Evolutionary conservation across 2,797 vertebrate genomes (phyloP), one percentile per base, ranked within the genome.

Genomic region (Paratrypauchen microcephalus): DNA sequence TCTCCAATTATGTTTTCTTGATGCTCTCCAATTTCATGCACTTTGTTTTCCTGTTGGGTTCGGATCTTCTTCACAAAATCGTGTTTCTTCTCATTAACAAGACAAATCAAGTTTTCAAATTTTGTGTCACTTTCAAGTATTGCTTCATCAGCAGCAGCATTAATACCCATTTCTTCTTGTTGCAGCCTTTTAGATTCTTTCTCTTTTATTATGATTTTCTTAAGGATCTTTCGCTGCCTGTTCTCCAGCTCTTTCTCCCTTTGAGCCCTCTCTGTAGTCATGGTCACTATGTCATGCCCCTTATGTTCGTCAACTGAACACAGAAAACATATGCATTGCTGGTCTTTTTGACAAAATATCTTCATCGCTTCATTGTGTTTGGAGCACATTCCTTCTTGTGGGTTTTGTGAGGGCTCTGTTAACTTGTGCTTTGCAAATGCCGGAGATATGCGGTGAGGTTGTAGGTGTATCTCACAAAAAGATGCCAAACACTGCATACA

Each of bases 401-500:
- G 41, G 13, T 64, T 48, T 26, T 26, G 19, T 2, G 5, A 23
- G 6, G 32, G 32, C 2, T 36, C n/a, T 4, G 19, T 41, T 11
- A 64, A 26, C 16, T 23, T 21, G 61, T 63, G 61, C 23, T 24
- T 63, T 7, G 6, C n/a, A 47, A 64, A 26, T 7, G 15, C 39
- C 3, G 23, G 15, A 3, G 41, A 64, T 15, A 28, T 9, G 16
- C 18, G 23, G 3, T 64, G 41, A 64, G 41, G 62, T 24, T 64
- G 41, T 13, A 64, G 23, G 41, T 64, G 62, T 4, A 48, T 24
- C 41, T 64, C 41, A 3, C 62, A 64, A 41, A 47, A 48, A 9
- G 62, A 48, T 4, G 13, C 61, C 39, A 63, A 13, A 45, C 61
- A 63, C 21, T 63, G 61, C 32, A 45, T 13, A 63, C 61, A 63